Evolutionary conservation across 2,888 invertebrate genomes (phyloP).

Genomic region (Tiphia femorata): DNA sequence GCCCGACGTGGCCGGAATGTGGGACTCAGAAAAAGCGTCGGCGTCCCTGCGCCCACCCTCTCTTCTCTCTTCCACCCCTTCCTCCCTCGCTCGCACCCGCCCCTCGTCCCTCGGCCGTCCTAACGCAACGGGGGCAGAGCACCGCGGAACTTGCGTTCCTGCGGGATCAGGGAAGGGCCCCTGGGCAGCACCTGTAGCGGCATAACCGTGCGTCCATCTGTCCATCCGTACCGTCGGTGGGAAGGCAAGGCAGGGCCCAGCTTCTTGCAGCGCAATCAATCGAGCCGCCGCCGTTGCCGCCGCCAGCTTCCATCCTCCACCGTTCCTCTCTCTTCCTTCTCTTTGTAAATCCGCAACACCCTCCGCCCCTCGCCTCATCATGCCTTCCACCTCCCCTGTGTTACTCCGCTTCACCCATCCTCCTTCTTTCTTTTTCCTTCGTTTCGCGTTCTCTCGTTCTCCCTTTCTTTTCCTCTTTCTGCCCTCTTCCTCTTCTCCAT

Average conservation of each 20-base stretch:
- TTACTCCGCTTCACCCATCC: not conserved
- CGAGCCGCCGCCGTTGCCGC: slow-evolving; percentile 51
- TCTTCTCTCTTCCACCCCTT: not conserved
- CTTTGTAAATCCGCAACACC: too few relatives aligned
- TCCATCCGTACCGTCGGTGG: slow-evolving; percentile 49
- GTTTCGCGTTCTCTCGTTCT: not conserved
- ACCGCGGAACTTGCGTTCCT: slow-evolving; percentile 43
- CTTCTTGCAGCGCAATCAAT: slow-evolving; percentile 64
- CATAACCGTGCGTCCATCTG: slow-evolving; percentile 61
- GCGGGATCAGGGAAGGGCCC: slow-evolving; percentile 45
- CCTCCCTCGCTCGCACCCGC: not conserved
- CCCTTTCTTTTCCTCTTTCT: slow-evolving; percentile 1
- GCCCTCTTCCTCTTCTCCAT: not conserved
- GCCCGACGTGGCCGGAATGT: slow-evolving; percentile 60
- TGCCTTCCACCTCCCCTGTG: slow-evolving; percentile 5
- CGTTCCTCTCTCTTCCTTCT: slow-evolving; percentile 12
- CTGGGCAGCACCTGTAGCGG: slow-evolving; percentile 57
- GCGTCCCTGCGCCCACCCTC: slow-evolving; percentile 28
- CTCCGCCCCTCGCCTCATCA: too few relatives aligned
- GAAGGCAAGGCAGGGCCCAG: slow-evolving; percentile 47
- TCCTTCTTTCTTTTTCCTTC: not conserved
- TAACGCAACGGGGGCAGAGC: slow-evolving; percentile 24
- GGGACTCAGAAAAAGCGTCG: slow-evolving; percentile 53
- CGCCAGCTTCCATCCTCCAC: slow-evolving; percentile 30
- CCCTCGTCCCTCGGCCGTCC: slow-evolving; percentile 8